Base-by-base conservation (phyloP, 2,888 invertebrate species). In the Lypha dubia region DNA sequence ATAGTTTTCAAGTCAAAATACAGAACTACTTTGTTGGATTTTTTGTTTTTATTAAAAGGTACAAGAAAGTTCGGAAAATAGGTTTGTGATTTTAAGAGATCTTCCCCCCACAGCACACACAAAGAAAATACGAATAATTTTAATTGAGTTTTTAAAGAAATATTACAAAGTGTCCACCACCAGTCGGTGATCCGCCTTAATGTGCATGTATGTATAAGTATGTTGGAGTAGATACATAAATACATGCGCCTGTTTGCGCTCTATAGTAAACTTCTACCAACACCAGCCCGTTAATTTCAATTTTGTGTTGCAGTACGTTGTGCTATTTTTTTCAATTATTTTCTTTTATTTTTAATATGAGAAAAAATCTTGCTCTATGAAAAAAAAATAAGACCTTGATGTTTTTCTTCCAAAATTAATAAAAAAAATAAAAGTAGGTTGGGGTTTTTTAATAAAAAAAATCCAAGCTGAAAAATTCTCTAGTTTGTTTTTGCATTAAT, bases 261-360 rank as follows among this genome's bases (percentile, higher is more conserved):
- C 5, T 46, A 15, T 28, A 32, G 32, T 32, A 41, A 28, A 65
- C 38, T 41, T n/a, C n/a, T 44, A 44, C 73, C 71, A 84, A 76
- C 60, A 74, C 74, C 51, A 70, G 56, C 67, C 74, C 81, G 81
- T 84, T 84, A 79, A 81, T 84, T 79, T 79, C 77, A 81, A 81
- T 81, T 84, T 75, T 80, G 71, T 63, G 62, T 63, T 71, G 70
- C 35, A 51, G 60, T 20, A 22, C 65, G 32, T 20, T 74, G 51
- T 38, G 1, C 0, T 56, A 9, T 17, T n/a, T 8, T 58, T 56
- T 46, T 28, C 0, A 15, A 6, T 3, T 13, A 58, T 51, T 51
- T 63, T 22, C 46, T 49, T 49, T 46, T 44, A 65, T 22, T 38
- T 46, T 35, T 32, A 13, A 28, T 2, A 35, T 9, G 11, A 38